Evolutionary conservation across 2,797 vertebrate genomes (phyloP).

Genomic region (Phoeniculus purpureus): DNA sequence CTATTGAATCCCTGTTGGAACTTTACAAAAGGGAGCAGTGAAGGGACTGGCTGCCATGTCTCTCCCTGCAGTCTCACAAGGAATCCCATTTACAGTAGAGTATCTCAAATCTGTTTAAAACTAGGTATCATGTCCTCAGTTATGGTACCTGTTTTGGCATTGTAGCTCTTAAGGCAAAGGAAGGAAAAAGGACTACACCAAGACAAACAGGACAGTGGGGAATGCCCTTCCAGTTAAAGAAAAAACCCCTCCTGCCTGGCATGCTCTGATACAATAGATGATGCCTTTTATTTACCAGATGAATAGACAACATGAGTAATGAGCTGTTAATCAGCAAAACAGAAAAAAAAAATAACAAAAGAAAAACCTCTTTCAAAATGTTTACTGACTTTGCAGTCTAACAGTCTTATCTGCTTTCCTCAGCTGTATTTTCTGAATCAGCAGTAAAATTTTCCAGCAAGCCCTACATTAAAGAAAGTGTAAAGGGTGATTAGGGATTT

Average conservation of each 20-base stretch:
- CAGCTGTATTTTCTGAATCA: constrained; percentile 78
- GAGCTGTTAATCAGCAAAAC: constrained; percentile 17
- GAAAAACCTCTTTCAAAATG: not conserved
- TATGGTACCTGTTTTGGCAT: not conserved
- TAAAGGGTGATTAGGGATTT: constrained; percentile 69
- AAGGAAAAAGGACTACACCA: not conserved
- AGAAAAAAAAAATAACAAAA: constrained; percentile 49
- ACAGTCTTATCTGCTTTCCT: constrained; percentile 78
- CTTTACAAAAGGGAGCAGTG: not conserved
- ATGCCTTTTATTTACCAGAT: constrained; percentile 19
- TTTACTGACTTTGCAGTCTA: constrained; percentile 61
- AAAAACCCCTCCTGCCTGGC: not conserved
- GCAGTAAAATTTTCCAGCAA: constrained; percentile 79
- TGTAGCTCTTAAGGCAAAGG: not conserved
- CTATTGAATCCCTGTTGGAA: not conserved
- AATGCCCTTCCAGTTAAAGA: not conserved
- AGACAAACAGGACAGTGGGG: not conserved
- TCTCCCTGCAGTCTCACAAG: not conserved
- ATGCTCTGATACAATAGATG: not conserved
- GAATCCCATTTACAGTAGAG: not conserved
- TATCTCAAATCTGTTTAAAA: not conserved
- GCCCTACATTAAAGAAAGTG: constrained; percentile 56
- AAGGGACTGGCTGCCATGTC: not conserved
- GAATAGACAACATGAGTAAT: constrained; percentile 4
- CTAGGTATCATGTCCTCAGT: not conserved